Base-by-base conservation (phyloP, 1,140 invertebrate species). In the Tetramorium parvispinum region DNA sequence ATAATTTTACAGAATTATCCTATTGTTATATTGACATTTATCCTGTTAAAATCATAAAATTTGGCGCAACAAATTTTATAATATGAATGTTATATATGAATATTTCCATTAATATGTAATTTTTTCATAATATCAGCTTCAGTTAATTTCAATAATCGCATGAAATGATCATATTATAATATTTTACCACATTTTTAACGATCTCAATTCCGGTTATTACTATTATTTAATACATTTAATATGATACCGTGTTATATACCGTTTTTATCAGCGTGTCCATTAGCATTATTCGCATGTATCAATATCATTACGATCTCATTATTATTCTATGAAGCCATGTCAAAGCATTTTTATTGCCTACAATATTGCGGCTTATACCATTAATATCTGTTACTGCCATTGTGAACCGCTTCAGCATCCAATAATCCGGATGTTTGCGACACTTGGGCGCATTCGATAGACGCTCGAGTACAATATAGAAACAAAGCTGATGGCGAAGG, bases 301-400 rank as follows among this genome's bases (percentile, higher is more conserved):
- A 32, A 78, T 63, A 79, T 51, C 43, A 49, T 49, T 49, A 32
- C 0, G 24, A 18, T 40, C 18, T 65, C 24, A 21, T 79, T 65
- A 78, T 63, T 79, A 79, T 66, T 79, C 10, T 49, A 37, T 10
- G 43, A 3, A n/a, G 27, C 27, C 27, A 37, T 7, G 4, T 66
- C 27, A 81, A 81, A 70, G 65, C 16, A 55, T 27, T 81, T 70
- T 81, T 79, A 66, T 66, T 43, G 65, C 16, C 63, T 53, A 43
- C 16, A 70, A 57, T 81, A 81, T 70, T 37, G 21, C 43, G 37
- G 51, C 2, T 55, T 32, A 32, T 32, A 27, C 16, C 5, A 55
- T 61, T 81, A 70, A 81, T 68, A 70, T 81, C 66, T 70, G 46
- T 70, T 81, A 27, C 63, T 81, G 66, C n/a, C 3, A 66, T 77